Percentiles rank a stretch among this genome's conserved stretches.
phyloP scores from a whole-genome alignment of 1,140 invertebrate species.

The Tenebrio molitor region DNA sequence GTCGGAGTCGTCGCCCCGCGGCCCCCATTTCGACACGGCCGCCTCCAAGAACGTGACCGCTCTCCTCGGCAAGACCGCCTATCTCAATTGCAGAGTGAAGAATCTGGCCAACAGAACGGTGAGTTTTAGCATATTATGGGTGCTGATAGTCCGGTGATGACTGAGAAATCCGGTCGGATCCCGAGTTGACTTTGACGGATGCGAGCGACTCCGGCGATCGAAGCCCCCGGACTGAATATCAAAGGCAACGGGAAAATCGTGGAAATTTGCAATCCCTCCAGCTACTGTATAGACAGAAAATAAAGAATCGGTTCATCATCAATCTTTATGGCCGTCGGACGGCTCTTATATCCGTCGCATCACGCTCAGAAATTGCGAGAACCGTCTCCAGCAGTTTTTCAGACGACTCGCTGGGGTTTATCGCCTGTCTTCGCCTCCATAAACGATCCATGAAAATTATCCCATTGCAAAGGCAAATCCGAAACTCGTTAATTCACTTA shows the following conservation, averaged over 20 bases:
- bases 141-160: background rate
- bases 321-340: conserved; percentile 45
- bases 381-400: conserved; percentile 17
- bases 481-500: no score
- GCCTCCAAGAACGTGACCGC: conserved; percentile 86
- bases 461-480: background rate
- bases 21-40: conserved; percentile 80
- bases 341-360: conserved; percentile 42
- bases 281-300: conserved; percentile 40
- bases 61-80: conserved; percentile 82
- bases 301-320: conserved; percentile 47
- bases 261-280: conserved; percentile 40
- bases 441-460: conserved; percentile 19
- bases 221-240: conserved; percentile 15
- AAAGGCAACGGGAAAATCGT: conserved; percentile 28
- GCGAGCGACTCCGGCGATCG: conserved; percentile 6
- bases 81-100: conserved; percentile 82
- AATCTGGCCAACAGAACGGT: conserved; percentile 86
- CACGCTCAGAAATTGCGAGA: conserved; percentile 41
- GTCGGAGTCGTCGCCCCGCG: conserved; percentile 64
- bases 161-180: conserved; percentile 24
- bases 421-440: conserved; percentile 11
- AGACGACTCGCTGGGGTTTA: background rate
- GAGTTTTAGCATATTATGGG: conserved; percentile 64
- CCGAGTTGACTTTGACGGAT: conserved; percentile 38